These are phyloP conservation scores for Branchellion lobata DNA, from an alignment of 2,888 invertebrate species.

Conservation along the genomic window DNA sequence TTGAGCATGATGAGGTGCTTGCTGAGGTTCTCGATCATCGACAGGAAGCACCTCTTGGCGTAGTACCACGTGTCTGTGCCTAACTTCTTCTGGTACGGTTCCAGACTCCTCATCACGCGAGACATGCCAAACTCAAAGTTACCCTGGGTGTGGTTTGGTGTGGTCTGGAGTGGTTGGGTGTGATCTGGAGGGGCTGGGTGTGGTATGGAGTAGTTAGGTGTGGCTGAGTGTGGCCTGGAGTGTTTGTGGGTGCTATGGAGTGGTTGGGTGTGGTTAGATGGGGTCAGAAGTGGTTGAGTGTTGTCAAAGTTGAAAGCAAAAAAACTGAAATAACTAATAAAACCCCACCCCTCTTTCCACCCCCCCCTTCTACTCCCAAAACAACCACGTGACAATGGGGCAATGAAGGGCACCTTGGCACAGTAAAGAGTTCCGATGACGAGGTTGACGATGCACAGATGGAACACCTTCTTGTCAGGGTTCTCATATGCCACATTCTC, in stretches of 20 bases:
- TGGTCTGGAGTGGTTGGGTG: no score
- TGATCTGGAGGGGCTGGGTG: no score
- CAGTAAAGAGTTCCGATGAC: slow-evolving; percentile 83
- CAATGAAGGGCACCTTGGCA: slow-evolving; percentile 44
- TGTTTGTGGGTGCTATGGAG: no score
- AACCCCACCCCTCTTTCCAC: no score
- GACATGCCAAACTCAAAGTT: slow-evolving; percentile 99
- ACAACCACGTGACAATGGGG: no score
- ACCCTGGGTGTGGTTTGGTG: slow-evolving; percentile 69
- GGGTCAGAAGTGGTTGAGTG: no score
- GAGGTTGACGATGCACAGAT: slow-evolving; percentile 94
- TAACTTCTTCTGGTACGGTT: slow-evolving; percentile 87
- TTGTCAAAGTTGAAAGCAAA: no score
- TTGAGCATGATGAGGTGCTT: slow-evolving; percentile 85
- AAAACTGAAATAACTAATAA: no score
- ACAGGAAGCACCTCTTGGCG: slow-evolving; percentile 89
- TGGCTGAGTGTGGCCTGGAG: no score
- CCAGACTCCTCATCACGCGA: slow-evolving; percentile 90
- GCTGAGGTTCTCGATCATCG: slow-evolving; percentile 83
- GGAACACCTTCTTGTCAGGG: slow-evolving; percentile 88
- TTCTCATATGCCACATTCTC: slow-evolving; percentile 87
- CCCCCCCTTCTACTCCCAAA: no score
- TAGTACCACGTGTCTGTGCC: slow-evolving; percentile 99
- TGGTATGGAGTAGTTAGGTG: no score
- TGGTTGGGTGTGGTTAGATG: no score